phyloP scores from a whole-genome alignment of 2,888 invertebrate genomes.

The Xanthostigma xanthostigma region DNA sequence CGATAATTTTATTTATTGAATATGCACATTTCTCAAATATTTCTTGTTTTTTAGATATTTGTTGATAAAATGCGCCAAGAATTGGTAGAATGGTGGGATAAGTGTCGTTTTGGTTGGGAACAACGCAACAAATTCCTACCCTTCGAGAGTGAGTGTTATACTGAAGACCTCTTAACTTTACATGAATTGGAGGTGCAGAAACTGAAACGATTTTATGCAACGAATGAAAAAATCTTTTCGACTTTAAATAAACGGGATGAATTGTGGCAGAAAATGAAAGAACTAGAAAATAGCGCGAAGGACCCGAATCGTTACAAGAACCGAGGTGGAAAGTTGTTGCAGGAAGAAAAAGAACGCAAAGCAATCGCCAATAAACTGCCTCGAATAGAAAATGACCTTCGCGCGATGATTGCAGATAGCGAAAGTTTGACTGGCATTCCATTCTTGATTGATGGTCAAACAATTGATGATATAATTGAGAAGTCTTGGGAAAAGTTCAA shows the following conservation, averaged over 20 bases:
- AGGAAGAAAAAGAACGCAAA: conserved; percentile 80
- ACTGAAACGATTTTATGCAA: conserved; percentile 46
- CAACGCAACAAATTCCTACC: conserved; percentile 47
- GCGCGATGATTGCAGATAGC: conserved; percentile 36
- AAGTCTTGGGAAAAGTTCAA: conserved; percentile 46
- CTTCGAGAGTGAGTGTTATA: conserved; percentile 51
- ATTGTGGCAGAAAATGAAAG: conserved; percentile 60
- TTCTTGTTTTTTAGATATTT: conserved; percentile 30
- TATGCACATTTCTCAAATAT: conserved; percentile 10
- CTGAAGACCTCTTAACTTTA: conserved; percentile 61
- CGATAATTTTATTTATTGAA: too few relatives aligned
- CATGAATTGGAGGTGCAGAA: conserved; percentile 67
- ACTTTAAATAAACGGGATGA: conserved; percentile 48
- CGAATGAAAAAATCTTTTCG: conserved; percentile 50
- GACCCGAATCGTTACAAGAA: conserved; percentile 75
- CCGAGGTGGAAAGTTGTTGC: conserved; percentile 70
- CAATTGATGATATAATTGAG: conserved; percentile 43
- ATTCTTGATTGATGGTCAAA: conserved; percentile 48
- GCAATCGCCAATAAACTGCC: conserved; percentile 54
- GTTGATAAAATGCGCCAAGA: conserved; percentile 55
- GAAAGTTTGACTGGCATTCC: conserved; percentile 34
- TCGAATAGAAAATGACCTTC: conserved; percentile 52
- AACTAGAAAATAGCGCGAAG: conserved; percentile 58
- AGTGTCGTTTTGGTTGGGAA: conserved; percentile 49
- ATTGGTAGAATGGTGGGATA: conserved; percentile 59